Evolutionary conservation across 2,113 vertebrate species (phyloP).

Genomic region (Diadophis punctatus): DNA sequence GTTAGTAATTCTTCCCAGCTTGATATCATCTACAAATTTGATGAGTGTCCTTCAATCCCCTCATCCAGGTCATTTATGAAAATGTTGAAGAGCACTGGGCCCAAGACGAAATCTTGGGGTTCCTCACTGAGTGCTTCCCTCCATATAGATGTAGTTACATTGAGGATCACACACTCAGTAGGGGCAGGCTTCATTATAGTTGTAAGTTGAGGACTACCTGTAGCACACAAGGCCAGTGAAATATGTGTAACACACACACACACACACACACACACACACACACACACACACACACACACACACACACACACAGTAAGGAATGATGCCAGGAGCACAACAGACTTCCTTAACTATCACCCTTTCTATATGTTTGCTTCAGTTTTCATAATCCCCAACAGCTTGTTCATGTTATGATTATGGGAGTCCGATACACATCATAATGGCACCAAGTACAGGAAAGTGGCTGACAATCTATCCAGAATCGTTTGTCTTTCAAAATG

Average conservation of each 20-base stretch:
- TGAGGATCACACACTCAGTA: not conserved
- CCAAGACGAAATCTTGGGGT: not conserved
- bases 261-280: not conserved
- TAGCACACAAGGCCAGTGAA: not conserved
- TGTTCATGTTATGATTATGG: not conserved
- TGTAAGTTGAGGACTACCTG: not conserved
- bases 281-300: not conserved
- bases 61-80: not conserved
- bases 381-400: not conserved
- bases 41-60: not conserved
- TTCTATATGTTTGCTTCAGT: not conserved
- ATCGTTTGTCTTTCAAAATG: slow-evolving; percentile 56
- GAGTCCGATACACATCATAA: not conserved
- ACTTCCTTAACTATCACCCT: not conserved
- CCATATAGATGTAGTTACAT: not conserved
- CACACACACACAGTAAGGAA: not conserved
- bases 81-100: not conserved
- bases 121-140: not conserved
- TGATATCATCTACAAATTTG: not conserved
- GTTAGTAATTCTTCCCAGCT: not conserved
- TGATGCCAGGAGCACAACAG: not conserved
- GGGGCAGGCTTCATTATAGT: not conserved
- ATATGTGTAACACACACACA: not conserved
- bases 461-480: not conserved
- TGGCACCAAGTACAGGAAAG: not conserved